Evolutionary conservation across 2,888 invertebrate genomes (phyloP).

Genomic region (Torymus aiolomorphi): DNA sequence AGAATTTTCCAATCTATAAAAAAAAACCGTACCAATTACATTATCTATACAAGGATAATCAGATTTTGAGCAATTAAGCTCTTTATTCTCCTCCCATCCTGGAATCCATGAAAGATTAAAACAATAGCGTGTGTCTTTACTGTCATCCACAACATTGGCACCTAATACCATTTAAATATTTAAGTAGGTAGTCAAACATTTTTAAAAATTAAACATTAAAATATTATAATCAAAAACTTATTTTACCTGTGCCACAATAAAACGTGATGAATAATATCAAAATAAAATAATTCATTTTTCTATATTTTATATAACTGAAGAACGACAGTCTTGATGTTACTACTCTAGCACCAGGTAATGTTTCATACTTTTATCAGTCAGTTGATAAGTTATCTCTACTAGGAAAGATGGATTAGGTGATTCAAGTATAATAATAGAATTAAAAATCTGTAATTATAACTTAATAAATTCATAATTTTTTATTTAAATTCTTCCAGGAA

Average conservation of each 20-base stretch:
- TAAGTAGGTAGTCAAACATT: background rate
- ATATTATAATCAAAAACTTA: background rate
- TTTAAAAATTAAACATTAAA: background rate
- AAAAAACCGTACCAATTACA: too few species aligned
- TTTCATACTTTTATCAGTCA: conserved; percentile 20
- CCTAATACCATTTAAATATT: too few species aligned
- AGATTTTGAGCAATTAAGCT: too few species aligned
- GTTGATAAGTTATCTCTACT: conserved; percentile 47
- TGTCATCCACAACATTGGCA: too few species aligned
- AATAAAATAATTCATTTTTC: conserved; percentile 33
- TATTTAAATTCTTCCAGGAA: conserved; percentile 31
- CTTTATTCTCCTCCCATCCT: too few species aligned
- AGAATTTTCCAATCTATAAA: too few species aligned
- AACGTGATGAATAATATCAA: conserved; percentile 1
- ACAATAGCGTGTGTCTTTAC: too few species aligned
- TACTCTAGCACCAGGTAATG: conserved; percentile 18
- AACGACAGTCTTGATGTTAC: background rate
- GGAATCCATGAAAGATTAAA: too few species aligned
- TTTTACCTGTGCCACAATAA: conserved; percentile 11
- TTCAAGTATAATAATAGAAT: background rate
- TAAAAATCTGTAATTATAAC: conserved; percentile 17
- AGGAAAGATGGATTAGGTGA: conserved; percentile 16
- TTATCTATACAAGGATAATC: too few species aligned
- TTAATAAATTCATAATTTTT: conserved; percentile 29
- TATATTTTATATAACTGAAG: background rate